Percentiles rank a stretch among this genome's conserved stretches.
phyloP scores from a whole-genome alignment of 2,113 vertebrate species.

The Grantiella picta region DNA sequence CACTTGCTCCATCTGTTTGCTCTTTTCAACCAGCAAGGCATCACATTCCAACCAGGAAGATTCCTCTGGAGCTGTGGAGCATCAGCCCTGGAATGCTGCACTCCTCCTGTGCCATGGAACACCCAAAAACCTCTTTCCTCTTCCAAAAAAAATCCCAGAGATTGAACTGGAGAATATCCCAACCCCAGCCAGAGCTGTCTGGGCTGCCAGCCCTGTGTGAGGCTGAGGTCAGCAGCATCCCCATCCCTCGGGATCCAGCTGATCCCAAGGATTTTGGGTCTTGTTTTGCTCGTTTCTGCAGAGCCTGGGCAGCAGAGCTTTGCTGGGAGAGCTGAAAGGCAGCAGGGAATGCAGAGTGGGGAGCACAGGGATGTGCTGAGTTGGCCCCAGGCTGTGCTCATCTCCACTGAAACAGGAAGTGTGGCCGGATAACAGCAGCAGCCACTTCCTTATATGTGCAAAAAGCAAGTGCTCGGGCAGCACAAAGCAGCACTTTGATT shows the following conservation, averaged over 20 bases:
- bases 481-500: constrained; percentile 39
- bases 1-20: rapidly evolving
- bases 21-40: neutral
- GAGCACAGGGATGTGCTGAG: neutral
- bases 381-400: constrained; percentile 26
- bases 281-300: no score
- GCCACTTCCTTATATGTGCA: constrained; percentile 78
- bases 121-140: neutral
- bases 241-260: rapidly evolving
- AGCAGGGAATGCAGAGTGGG: rapidly evolving
- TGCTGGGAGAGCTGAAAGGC: no score
- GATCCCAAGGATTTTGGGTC: rapidly evolving
- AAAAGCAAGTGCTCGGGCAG: constrained; percentile 59
- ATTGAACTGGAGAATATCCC: rapidly evolving
- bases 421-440: constrained; percentile 61
- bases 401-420: constrained; percentile 73
- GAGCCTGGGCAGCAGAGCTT: neutral
- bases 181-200: no score
- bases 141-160: rapidly evolving
- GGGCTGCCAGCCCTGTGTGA: rapidly evolving
- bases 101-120: neutral
- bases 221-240: neutral
- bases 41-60: neutral
- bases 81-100: neutral
- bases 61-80: neutral